phyloP scores from a whole-genome alignment of 2,113 vertebrate genomes.

The Boleophthalmus pectinirostris region DNA sequence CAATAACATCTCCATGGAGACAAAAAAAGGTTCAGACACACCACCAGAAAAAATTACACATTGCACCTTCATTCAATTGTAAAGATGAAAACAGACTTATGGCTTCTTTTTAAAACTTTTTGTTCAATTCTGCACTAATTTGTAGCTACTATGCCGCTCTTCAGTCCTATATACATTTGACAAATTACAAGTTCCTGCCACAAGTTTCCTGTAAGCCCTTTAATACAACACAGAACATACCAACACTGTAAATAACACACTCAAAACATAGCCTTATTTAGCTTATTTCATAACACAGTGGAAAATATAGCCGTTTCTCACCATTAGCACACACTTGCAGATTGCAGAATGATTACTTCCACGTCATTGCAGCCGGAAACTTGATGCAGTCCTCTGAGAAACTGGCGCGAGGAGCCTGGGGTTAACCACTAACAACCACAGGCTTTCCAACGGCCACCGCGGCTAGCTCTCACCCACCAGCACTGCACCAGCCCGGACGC shows the following conservation, averaged over 20 bases:
- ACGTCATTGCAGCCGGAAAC: slow-evolving; percentile 62
- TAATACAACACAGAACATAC: not conserved
- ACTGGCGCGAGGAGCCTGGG: slow-evolving; percentile 56
- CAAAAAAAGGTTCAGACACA: no score
- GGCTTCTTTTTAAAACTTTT: not conserved
- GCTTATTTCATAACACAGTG: slow-evolving; percentile 28
- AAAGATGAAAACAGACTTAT: not conserved
- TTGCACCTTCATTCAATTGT: not conserved
- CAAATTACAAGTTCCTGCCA: not conserved
- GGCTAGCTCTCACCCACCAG: slow-evolving; percentile 52
- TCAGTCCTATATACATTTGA: not conserved
- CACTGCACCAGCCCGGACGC: slow-evolving; percentile 45
- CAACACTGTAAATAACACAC: not conserved
- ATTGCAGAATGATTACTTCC: slow-evolving; percentile 44
- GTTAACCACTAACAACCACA: slow-evolving; percentile 71
- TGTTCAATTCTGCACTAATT: not conserved
- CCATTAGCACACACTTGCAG: slow-evolving; percentile 28
- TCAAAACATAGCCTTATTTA: not conserved
- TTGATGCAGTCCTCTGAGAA: slow-evolving; percentile 51
- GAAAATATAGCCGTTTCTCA: slow-evolving; percentile 47
- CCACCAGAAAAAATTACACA: no score
- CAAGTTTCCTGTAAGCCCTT: not conserved
- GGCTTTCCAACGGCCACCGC: slow-evolving; percentile 60
- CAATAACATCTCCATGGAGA: no score
- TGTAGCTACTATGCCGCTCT: not conserved